Evolutionary conservation across 1,140 invertebrate species (phyloP).

Genomic region (Zaprionus nigranus): DNA sequence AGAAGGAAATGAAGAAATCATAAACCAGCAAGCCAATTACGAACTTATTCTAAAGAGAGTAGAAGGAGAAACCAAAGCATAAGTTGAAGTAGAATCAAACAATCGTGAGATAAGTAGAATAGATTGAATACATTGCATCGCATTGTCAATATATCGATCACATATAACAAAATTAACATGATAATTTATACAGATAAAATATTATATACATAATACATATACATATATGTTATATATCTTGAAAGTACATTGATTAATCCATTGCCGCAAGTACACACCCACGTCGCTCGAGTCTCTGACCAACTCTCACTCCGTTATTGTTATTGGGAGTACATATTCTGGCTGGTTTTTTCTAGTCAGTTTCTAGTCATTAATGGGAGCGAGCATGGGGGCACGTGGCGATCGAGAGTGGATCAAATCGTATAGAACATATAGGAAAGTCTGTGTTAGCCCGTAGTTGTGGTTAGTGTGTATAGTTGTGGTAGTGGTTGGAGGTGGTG

Average conservation of each 20-base stretch:
- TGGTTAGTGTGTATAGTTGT: constrained; percentile 74
- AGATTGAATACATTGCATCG: constrained; percentile 17
- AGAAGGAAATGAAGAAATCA: constrained; percentile 39
- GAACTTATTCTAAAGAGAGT: constrained; percentile 24
- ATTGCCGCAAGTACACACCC: constrained; percentile 9
- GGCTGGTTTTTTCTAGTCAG: not conserved
- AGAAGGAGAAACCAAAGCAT: constrained; percentile 33
- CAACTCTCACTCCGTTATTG: constrained; percentile 1
- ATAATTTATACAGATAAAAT: constrained; percentile 65
- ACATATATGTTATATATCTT: constrained; percentile 55
- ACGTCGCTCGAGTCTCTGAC: constrained; percentile 1
- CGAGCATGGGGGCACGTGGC: not conserved
- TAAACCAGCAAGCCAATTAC: constrained; percentile 62
- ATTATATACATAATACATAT: constrained; percentile 55
- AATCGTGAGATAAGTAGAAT: constrained; percentile 5
- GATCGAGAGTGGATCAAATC: not conserved
- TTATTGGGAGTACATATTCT: not conserved
- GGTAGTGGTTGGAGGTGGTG: constrained; percentile 44
- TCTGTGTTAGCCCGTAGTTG: constrained; percentile 51
- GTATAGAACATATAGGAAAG: constrained; percentile 33
- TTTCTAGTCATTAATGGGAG: not conserved
- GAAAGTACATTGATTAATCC: constrained; percentile 54
- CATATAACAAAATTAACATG: constrained; percentile 65
- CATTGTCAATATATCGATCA: constrained; percentile 46
- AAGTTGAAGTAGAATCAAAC: constrained; percentile 46